A percentile compares a stretch with the other conserved stretches of the same genome.
phyloP scores from a whole-genome alignment of 2,797 vertebrate species.

The Enteromius argenteus region DNA sequence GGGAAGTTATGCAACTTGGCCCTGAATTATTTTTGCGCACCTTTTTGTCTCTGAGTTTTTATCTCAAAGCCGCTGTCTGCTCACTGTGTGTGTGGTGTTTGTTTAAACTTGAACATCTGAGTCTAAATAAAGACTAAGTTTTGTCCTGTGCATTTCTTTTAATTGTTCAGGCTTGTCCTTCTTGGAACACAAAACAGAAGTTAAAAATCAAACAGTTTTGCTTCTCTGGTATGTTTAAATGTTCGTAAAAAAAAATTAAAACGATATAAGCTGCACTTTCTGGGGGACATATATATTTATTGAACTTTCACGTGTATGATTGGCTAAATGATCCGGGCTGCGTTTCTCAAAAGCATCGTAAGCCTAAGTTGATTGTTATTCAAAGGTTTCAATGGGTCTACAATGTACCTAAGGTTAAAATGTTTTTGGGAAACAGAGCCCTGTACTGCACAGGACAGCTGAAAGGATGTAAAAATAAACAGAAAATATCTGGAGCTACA shows the following conservation, averaged over 20 bases:
- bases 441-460: background rate
- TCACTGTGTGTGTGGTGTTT: constrained; percentile 42
- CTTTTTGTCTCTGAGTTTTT: constrained; percentile 68
- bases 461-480: background rate
- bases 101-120: constrained; percentile 40
- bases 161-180: constrained; percentile 22
- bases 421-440: too few species aligned
- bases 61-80: constrained; percentile 57
- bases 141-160: constrained; percentile 5
- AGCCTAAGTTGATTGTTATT: too few species aligned
- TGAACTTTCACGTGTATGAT: background rate
- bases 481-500: background rate
- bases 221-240: background rate
- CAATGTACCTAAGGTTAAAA: too few species aligned
- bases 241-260: background rate
- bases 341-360: too few species aligned
- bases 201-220: constrained; percentile 8
- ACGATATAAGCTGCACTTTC: background rate
- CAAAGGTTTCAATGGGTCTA: too few species aligned
- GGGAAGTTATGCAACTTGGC: constrained; percentile 68
- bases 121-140: constrained; percentile 40
- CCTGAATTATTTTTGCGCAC: constrained; percentile 47
- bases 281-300: background rate
- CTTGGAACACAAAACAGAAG: constrained; percentile 7
- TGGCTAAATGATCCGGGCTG: background rate